A percentile compares a stretch with the other conserved stretches of the same genome.
Evolutionary conservation across 2,797 vertebrate species (phyloP).

Genomic region (Acrossocheilus wenchowensis): DNA sequence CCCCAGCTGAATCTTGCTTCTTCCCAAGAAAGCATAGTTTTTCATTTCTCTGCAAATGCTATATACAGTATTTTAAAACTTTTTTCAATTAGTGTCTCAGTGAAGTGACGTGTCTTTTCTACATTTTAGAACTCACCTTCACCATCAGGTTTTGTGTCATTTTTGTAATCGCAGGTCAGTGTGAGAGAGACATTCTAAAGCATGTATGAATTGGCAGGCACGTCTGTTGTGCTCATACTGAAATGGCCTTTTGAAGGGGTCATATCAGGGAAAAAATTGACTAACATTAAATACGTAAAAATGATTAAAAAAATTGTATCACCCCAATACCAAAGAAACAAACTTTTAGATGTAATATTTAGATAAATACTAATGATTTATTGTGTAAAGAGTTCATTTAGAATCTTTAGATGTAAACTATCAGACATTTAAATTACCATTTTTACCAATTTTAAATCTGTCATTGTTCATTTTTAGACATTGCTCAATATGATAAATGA

Average conservation of each 20-base stretch:
- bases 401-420: neutral
- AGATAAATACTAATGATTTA: neutral
- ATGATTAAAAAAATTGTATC: neutral
- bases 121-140: neutral
- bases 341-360: neutral
- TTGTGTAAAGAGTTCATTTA: neutral
- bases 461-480: neutral
- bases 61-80: neutral
- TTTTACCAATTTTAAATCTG: neutral
- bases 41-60: neutral
- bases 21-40: neutral
- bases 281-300: neutral
- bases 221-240: neutral
- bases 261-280: neutral
- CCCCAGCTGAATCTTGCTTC: neutral
- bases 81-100: neutral
- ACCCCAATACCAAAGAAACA: neutral
- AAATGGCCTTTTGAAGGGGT: neutral
- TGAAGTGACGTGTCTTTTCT: neutral
- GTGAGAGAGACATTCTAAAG: neutral
- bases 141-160: neutral
- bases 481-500: neutral
- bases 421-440: neutral
- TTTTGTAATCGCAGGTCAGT: neutral
- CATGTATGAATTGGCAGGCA: neutral